These are phyloP conservation scores for Formica aserva DNA, from an alignment of 2,888 invertebrate species.

Conservation along the genomic window DNA sequence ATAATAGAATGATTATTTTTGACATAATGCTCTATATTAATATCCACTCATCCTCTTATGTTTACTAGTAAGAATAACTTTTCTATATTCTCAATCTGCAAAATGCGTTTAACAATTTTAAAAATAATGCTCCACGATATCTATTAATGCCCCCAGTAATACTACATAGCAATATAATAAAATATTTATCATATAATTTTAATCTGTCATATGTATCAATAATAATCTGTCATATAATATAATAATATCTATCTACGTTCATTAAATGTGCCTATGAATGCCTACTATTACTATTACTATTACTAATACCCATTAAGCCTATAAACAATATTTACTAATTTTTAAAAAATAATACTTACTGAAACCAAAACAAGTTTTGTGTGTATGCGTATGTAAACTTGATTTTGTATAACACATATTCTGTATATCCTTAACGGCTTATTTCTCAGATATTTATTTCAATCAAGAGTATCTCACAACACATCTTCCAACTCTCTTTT, in stretches of 20 bases:
- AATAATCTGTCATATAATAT: too few relatives aligned
- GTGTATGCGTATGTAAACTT: not conserved
- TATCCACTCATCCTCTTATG: not conserved
- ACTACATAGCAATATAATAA: not conserved
- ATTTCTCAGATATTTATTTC: not conserved
- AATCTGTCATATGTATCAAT: not conserved
- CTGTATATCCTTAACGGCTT: not conserved
- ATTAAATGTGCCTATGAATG: not conserved
- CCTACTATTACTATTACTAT: not conserved
- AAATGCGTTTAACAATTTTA: not conserved
- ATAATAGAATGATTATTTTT: not conserved
- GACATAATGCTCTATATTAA: not conserved
- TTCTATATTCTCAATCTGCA: not conserved
- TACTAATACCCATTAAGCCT: not conserved
- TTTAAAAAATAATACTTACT: not conserved
- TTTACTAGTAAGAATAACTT: not conserved
- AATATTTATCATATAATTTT: not conserved
- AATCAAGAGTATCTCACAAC: not conserved
- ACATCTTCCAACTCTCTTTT: not conserved
- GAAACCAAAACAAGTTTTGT: not conserved
- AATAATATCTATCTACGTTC: not conserved
- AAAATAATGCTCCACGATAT: not conserved
- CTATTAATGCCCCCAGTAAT: not conserved
- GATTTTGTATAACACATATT: not conserved
- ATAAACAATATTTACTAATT: not conserved